Base-by-base conservation (phyloP, 2,113 vertebrate genomes). In the Eudyptes chrysolophus region DNA sequence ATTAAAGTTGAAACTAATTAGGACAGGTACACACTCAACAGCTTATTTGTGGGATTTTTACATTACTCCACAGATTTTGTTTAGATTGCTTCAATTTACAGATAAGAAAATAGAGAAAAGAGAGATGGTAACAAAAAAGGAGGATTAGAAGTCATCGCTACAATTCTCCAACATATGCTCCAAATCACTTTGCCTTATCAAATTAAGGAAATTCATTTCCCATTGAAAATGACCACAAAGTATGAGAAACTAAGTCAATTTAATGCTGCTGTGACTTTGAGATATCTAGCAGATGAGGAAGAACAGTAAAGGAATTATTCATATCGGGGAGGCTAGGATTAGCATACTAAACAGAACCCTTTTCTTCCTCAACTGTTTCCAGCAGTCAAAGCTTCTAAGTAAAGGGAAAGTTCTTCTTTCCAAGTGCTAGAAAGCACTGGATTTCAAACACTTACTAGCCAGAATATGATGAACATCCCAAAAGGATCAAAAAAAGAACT, bases 211-310 rank as follows among this genome's bases (percentile, higher is more conserved):
- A 87, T 75, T 60, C 21, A 92, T 62, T 49, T 79, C 40, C 65
- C 66, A 69, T 40, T 90, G 49, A 66, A 88, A 94, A 88, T 60
- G 25, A 88, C 54, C 82, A 90, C 25, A 24, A 78, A 93, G 40
- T 74, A 95, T 42, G 40, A 86, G 93, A 92, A 92, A 48, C 9
- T 57, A 80, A 54, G 79, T 86, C 66, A 92, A 81, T 92, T 90
- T 86, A 96, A 93, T 60, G 68, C 71, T 90, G 51, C 88, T 87
- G 24, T 92, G 88, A 62, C 92, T 97, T 74, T 36, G 27, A 80
- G 46, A 78, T 22, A 30, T 46, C 55, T 71, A 78, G 77, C 52
- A 93, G 61, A 85, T 64, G 65, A 95, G 20, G 14, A 94, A 20
- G n/a, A 93, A 83, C 42, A 95, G 86, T 70, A 48, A 72, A 5